Evolutionary conservation across 2,888 invertebrate species (phyloP).

Genomic region (Xylota sylvarum): DNA sequence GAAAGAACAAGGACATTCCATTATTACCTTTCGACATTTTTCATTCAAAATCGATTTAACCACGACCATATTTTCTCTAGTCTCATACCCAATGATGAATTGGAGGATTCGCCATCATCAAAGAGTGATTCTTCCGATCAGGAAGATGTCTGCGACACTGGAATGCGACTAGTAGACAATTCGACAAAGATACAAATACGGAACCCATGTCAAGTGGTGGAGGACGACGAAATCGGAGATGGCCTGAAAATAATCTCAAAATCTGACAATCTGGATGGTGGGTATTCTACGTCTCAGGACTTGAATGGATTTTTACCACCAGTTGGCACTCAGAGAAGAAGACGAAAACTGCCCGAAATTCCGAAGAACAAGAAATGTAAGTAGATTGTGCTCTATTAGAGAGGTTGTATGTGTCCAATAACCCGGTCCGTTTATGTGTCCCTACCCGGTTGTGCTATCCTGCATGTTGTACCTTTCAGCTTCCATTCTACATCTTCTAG

Average conservation of each 20-base stretch:
- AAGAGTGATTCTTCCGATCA: slow-evolving; percentile 90
- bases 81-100: slow-evolving; percentile 93
- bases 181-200: slow-evolving; percentile 66
- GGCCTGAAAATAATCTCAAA: slow-evolving; percentile 83
- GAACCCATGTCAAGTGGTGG: slow-evolving; percentile 82
- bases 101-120: slow-evolving; percentile 91
- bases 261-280: slow-evolving; percentile 81
- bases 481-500: slow-evolving; percentile 86
- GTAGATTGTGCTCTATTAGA: slow-evolving; percentile 81
- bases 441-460: slow-evolving; percentile 57
- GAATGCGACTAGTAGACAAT: slow-evolving; percentile 50
- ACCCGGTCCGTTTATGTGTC: slow-evolving; percentile 39
- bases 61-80: slow-evolving; percentile 85
- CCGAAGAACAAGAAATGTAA: slow-evolving; percentile 95
- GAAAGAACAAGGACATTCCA: not conserved
- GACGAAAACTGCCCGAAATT: slow-evolving; percentile 95
- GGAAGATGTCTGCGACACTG: slow-evolving; percentile 85
- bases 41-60: slow-evolving; percentile 51
- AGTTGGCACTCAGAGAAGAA: slow-evolving; percentile 87
- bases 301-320: slow-evolving; percentile 82
- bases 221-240: slow-evolving; percentile 85
- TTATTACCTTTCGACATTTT: slow-evolving; percentile 25
- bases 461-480: slow-evolving; percentile 85
- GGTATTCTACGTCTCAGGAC: slow-evolving; percentile 82
- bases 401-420: slow-evolving; percentile 53